These are phyloP conservation scores for Eilema griseolum DNA, from an alignment of 2,888 invertebrate species.

Conservation along the genomic window DNA sequence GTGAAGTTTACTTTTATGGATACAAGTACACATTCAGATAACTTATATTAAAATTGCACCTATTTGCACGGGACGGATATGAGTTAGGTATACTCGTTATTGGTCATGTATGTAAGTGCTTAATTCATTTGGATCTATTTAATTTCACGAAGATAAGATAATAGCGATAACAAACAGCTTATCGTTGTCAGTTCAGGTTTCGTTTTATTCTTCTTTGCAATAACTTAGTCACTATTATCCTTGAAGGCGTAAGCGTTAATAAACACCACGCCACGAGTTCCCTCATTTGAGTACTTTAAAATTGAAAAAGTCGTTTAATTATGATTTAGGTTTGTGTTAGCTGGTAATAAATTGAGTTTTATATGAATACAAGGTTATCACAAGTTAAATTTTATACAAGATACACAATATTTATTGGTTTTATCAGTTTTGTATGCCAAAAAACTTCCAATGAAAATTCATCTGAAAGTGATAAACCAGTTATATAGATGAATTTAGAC, in stretches of 20 bases:
- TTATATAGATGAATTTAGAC: not conserved
- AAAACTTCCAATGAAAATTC: not conserved
- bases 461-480: not conserved
- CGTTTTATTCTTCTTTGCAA: slow-evolving; percentile 42
- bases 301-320: slow-evolving; percentile 37
- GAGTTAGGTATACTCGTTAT: slow-evolving; percentile 77
- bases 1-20: too few relatives aligned
- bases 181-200: slow-evolving; percentile 59
- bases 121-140: slow-evolving; percentile 72
- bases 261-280: slow-evolving; percentile 41
- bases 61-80: slow-evolving; percentile 40
- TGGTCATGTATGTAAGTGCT: slow-evolving; percentile 57
- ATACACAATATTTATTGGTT: not conserved
- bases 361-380: not conserved
- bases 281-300: slow-evolving; percentile 43
- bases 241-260: slow-evolving; percentile 43
- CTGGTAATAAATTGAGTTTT: slow-evolving; percentile 4
- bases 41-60: not conserved
- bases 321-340: slow-evolving; percentile 34
- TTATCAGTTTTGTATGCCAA: not conserved
- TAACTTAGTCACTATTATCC: slow-evolving; percentile 42
- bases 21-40: not conserved
- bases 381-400: not conserved
- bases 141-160: slow-evolving; percentile 81
- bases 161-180: slow-evolving; percentile 64